phyloP scores from a whole-genome alignment of 2,888 invertebrate species.

The Iselma pallidipennis region DNA sequence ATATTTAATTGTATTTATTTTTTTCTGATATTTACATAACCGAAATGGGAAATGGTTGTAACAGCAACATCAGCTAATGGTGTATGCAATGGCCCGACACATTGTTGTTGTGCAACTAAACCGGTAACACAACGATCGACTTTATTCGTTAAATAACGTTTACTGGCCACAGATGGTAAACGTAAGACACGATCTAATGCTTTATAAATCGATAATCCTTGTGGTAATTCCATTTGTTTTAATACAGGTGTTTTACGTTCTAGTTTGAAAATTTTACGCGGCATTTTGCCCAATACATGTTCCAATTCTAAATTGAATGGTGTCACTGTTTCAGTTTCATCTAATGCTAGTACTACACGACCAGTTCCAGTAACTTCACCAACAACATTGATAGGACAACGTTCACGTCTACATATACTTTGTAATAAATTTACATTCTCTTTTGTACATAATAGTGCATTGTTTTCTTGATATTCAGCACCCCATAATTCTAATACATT shows the following conservation, averaged over 20 bases:
- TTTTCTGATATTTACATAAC: slow-evolving; percentile 58
- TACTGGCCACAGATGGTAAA: slow-evolving; percentile 91
- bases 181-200: slow-evolving; percentile 80
- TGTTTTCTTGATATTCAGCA: slow-evolving; percentile 96
- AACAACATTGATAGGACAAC: slow-evolving; percentile 91
- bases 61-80: slow-evolving; percentile 95
- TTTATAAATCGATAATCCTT: slow-evolving; percentile 62
- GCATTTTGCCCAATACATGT: slow-evolving; percentile 83
- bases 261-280: slow-evolving; percentile 67
- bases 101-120: slow-evolving; percentile 95
- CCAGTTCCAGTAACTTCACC: slow-evolving; percentile 90
- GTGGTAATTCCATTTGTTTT: slow-evolving; percentile 46
- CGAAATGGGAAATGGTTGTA: slow-evolving; percentile 83
- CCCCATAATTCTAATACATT: slow-evolving; percentile 96
- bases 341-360: slow-evolving; percentile 70
- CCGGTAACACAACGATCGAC: slow-evolving; percentile 96
- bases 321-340: slow-evolving; percentile 60
- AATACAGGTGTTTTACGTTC: slow-evolving; percentile 43
- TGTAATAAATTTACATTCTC: slow-evolving; percentile 67
- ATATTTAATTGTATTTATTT: slow-evolving; percentile 33
- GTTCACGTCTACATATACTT: slow-evolving; percentile 80
- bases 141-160: slow-evolving; percentile 93
- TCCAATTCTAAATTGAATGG: slow-evolving; percentile 91
- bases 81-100: slow-evolving; percentile 95
- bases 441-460: slow-evolving; percentile 81